Percentiles rank a stretch among this genome's conserved stretches.
Conservation (phyloP, 1,140 invertebrate species). For the Microvelia longipes region DNA sequence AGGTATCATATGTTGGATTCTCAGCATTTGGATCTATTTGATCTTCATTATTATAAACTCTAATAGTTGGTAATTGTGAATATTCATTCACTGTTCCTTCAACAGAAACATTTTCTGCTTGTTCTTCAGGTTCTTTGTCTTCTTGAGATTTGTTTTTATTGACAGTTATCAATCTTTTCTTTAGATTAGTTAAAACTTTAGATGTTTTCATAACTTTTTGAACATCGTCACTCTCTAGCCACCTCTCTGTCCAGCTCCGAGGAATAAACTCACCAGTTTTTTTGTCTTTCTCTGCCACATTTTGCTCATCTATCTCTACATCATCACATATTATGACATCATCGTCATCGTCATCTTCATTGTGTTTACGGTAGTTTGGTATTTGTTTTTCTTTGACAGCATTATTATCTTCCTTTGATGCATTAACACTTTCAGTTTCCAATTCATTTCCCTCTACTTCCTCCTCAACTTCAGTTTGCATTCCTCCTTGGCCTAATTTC, state of each 20-base stretch:
- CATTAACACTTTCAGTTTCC: no score
- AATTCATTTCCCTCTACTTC: neutral
- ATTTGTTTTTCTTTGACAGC: neutral
- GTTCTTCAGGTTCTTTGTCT: neutral
- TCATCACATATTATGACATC: neutral
- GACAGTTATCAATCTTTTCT: slow-evolving; percentile 18
- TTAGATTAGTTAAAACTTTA: slow-evolving; percentile 21
- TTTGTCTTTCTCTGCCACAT: no score
- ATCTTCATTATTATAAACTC: neutral
- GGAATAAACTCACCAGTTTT: neutral
- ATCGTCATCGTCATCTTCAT: neutral
- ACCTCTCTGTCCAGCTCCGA: slow-evolving; percentile 19
- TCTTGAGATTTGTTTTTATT: neutral
- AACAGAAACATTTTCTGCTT: neutral
- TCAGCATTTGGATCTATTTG: neutral
- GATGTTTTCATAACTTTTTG: slow-evolving; percentile 22
- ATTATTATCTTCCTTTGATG: neutral
- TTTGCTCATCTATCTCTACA: neutral
- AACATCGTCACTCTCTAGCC: slow-evolving; percentile 22
- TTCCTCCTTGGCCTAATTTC: no score
- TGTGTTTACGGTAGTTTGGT: neutral
- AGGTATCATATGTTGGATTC: no score
- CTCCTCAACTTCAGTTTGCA: no score
- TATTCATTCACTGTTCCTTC: neutral
- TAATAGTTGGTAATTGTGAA: neutral